A percentile compares a stretch with the other conserved stretches of the same genome.
Evolutionary conservation across 30 jellyfish, hydroid and myxozoan species (phyloP).

Genomic region (Pseudorhiza aurosa): DNA sequence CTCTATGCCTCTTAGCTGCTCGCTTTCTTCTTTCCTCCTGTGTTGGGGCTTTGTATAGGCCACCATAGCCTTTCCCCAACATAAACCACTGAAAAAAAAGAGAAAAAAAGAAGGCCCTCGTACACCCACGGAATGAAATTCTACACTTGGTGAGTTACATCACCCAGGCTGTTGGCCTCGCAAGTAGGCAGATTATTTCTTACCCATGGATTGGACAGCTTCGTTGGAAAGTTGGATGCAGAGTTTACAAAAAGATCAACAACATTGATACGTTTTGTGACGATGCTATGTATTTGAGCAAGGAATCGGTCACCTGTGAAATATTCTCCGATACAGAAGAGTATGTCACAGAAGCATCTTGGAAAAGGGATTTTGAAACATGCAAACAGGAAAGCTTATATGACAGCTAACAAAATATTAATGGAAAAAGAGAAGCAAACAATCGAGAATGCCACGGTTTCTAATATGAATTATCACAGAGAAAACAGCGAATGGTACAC

Average conservation of each 20-base stretch:
- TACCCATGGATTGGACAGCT: constrained; percentile 16
- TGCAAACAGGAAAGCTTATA: constrained; percentile 17
- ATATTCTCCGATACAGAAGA: constrained; percentile 13
- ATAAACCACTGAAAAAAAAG: constrained; percentile 15
- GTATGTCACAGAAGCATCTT: constrained; percentile 33
- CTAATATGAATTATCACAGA: neutral
- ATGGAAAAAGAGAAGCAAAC: constrained; percentile 11
- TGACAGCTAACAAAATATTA: neutral
- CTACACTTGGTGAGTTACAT: constrained; percentile 30
- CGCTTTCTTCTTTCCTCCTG: too few species aligned
- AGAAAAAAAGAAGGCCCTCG: constrained; percentile 6
- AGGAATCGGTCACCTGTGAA: constrained; percentile 26
- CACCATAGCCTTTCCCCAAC: too few species aligned
- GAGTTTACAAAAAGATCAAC: constrained; percentile 5
- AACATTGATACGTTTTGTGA: constrained; percentile 30
- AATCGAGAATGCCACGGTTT: constrained; percentile 24
- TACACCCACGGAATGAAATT: neutral
- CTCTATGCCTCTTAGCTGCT: too few species aligned
- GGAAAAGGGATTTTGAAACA: constrained; percentile 41
- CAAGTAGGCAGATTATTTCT: constrained; percentile 35
- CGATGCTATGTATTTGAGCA: constrained; percentile 33
- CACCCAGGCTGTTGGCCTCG: constrained; percentile 50
- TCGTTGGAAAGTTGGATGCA: constrained; percentile 19
- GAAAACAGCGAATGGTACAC: constrained; percentile 21
- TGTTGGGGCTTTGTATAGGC: too few species aligned